A percentile compares a stretch with the other conserved stretches of the same genome.
Conservation (phyloP, 2,113 vertebrate genomes). For the Phoxinus phoxinus region DNA sequence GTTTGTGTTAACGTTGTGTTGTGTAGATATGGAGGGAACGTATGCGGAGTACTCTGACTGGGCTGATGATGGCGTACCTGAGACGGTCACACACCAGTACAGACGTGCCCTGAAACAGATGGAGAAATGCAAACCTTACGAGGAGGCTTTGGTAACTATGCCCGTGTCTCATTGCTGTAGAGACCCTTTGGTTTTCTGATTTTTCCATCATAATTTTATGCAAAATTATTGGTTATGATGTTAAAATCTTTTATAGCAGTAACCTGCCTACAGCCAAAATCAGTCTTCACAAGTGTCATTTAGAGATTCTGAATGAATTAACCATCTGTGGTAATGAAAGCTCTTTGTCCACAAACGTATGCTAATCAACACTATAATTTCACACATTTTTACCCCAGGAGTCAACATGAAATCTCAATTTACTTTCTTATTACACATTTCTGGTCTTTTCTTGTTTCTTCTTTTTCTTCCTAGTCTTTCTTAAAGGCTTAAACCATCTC, state of each 20-base stretch:
- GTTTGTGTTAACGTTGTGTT: neutral
- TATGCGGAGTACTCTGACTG: conserved; percentile 93
- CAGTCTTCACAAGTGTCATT: neutral
- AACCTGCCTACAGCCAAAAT: neutral
- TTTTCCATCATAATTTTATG: neutral
- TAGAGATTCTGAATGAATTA: neutral
- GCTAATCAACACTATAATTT: neutral
- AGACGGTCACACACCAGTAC: conserved; percentile 80
- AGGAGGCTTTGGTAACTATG: conserved; percentile 89
- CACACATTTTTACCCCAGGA: neutral
- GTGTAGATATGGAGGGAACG: conserved; percentile 89
- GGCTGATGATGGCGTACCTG: conserved; percentile 85
- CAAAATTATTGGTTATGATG: neutral
- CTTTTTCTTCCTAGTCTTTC: neutral
- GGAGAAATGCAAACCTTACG: conserved; percentile 84
- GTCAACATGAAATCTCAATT: neutral
- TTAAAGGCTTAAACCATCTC: neutral
- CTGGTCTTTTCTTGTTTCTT: neutral
- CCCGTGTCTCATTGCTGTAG: neutral
- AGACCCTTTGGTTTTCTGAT: neutral
- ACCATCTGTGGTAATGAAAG: neutral
- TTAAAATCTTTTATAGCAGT: neutral
- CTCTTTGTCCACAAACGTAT: neutral
- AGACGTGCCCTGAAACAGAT: conserved; percentile 85
- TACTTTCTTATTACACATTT: neutral